phyloP scores from a whole-genome alignment of 2,888 invertebrate genomes.

The Troilus luridus region DNA sequence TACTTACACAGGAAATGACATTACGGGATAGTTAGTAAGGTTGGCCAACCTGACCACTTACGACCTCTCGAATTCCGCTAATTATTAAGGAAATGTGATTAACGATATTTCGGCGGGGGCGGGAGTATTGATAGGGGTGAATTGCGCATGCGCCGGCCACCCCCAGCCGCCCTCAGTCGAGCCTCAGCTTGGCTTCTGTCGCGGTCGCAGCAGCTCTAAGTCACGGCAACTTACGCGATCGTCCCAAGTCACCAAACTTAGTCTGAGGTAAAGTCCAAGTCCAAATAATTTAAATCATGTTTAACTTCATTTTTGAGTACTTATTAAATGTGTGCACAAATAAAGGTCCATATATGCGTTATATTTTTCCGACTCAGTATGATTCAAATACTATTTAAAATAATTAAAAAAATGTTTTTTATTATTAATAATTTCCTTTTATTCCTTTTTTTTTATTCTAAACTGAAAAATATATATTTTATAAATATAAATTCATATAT shows the following conservation, averaged over 20 bases:
- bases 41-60: constrained; percentile 3
- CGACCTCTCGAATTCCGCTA: constrained; percentile 23
- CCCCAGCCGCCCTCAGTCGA: constrained; percentile 46
- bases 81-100: constrained; percentile 30
- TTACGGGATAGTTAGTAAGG: not conserved
- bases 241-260: not conserved
- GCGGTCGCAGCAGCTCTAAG: not conserved
- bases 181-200: constrained; percentile 46
- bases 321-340: constrained; percentile 27
- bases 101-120: constrained; percentile 44
- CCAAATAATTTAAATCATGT: not conserved
- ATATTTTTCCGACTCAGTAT: not conserved
- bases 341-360: not conserved
- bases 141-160: constrained; percentile 43
- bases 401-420: too few species aligned
- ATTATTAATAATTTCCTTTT: too few species aligned
- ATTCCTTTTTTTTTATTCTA: too few species aligned
- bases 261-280: constrained; percentile 8
- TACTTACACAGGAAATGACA: not conserved
- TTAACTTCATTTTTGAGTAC: not conserved
- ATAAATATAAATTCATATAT: not conserved
- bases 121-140: constrained; percentile 44
- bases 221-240: not conserved
- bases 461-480: too few species aligned
- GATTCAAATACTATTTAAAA: too few species aligned